Evolutionary conservation across 2,888 invertebrate genomes (phyloP), one percentile per base, ranked within the genome.

Genomic region (Acrobasis suavella): DNA sequence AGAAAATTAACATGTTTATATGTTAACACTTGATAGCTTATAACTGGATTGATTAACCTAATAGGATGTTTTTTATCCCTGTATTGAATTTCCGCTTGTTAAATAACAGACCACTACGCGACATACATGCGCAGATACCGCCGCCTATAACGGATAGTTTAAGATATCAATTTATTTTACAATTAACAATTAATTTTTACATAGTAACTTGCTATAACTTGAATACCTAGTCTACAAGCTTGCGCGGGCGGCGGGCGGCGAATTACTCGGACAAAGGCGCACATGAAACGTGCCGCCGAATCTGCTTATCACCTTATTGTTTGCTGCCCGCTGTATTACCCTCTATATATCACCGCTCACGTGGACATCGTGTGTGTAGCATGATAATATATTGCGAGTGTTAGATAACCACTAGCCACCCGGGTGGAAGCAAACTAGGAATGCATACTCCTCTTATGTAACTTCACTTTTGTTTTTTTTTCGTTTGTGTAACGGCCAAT

Each of bases 231-330:
- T 10, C 32, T 9, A 37, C 38, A 22, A 22, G 15, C 38, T 12
- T 16, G 50, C n/a, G 15, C 16, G 50, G 8, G 49, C 32, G 42
- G 71, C 75, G 74, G 65, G 71, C 62, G 65, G 62, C 64, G 69
- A 86, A 86, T 87, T 84, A 88, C 78, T 81, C 79, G 84, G 86
- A 89, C 89, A 91, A 91, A 91, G 88, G 87, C 81, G 75, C 65
- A 88, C 88, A 86, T 91, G 79, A 91, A 91, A 91, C 75, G 85
- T 68, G 81, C 91, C 91, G 91, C 85, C 86, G 82, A 87, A 88
- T 87, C 87, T 86, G 76, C 89, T 89, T 91, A 91, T 91, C 91
- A 78, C 82, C 80, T 83, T 84, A 89, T 88, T 90, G 89, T 90
- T 86, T 81, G 86, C 78, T 78, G 83, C 79, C 85, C 85, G 84